Percentiles rank a stretch among this genome's conserved stretches.
Evolutionary conservation across 2,888 invertebrate species (phyloP).

Genomic region (Epinotia brunnichana): DNA sequence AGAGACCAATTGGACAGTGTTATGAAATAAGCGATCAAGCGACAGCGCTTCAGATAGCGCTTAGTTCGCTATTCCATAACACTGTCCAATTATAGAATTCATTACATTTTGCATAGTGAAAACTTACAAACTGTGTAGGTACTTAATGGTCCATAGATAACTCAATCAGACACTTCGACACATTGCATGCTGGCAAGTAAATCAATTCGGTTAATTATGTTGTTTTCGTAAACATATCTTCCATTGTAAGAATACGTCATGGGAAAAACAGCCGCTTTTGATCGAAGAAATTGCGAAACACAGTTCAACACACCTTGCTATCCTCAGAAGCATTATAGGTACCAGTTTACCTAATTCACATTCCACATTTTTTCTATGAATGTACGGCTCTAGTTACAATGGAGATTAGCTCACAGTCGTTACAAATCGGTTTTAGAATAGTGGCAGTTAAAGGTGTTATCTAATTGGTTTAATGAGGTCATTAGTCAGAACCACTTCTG

Average conservation of each 20-base stretch:
- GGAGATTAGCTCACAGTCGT: background rate
- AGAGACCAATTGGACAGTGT: no score
- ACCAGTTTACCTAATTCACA: background rate
- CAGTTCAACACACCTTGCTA: background rate
- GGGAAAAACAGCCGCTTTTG: background rate
- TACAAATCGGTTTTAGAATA: background rate
- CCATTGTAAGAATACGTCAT: background rate
- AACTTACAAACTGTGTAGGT: no score
- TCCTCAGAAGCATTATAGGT: background rate
- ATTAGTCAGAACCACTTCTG: constrained; percentile 18
- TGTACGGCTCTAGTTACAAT: background rate
- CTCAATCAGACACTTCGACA: background rate
- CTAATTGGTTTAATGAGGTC: constrained; percentile 15
- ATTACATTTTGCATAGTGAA: no score
- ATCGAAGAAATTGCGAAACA: constrained; percentile 9
- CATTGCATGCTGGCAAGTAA: background rate
- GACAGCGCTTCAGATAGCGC: no score
- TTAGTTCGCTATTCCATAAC: no score
- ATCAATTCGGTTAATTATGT: background rate
- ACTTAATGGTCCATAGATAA: background rate
- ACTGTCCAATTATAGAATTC: no score
- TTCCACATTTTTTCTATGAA: background rate
- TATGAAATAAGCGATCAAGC: no score
- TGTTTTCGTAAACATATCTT: constrained; percentile 10
- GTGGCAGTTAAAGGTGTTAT: constrained; percentile 17